Conservation (phyloP, 2,113 vertebrate species). For the Dicrurus megarhynchus region DNA sequence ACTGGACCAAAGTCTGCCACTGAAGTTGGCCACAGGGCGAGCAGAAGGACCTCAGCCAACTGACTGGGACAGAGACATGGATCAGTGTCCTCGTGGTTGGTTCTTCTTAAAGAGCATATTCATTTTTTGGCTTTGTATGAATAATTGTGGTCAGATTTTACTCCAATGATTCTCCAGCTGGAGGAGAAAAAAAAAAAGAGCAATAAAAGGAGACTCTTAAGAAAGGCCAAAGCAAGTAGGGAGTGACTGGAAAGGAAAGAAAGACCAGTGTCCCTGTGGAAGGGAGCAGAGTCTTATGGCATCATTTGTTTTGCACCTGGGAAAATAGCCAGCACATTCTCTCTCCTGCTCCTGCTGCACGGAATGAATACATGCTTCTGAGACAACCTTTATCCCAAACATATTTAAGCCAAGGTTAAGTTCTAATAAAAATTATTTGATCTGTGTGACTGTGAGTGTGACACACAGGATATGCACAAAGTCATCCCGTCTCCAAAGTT, state of each 20-base stretch:
- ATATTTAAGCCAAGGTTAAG: not conserved
- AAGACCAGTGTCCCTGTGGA: not conserved
- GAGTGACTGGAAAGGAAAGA: not conserved
- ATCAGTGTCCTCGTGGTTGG: not conserved
- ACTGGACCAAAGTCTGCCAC: not conserved
- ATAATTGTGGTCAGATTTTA: not conserved
- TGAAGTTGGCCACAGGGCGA: not conserved
- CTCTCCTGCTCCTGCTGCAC: not conserved
- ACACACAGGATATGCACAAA: not conserved
- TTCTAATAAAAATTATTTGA: not conserved
- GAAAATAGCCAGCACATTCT: not conserved
- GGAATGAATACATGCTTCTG: not conserved
- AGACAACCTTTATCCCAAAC: not conserved
- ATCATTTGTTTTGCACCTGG: not conserved
- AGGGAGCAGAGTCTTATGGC: not conserved
- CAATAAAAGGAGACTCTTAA: not conserved
- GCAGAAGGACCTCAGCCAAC: not conserved
- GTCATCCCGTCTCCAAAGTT: not conserved
- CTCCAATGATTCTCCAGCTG: not conserved
- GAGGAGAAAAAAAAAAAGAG: not conserved
- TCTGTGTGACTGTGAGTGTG: not conserved
- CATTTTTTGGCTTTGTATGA: not conserved
- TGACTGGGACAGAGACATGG: not conserved
- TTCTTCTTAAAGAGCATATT: not conserved
- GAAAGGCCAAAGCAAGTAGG: not conserved